These are phyloP conservation scores for Kradibia gibbosae DNA, from an alignment of 1,140 invertebrate species.

Conservation along the genomic window DNA sequence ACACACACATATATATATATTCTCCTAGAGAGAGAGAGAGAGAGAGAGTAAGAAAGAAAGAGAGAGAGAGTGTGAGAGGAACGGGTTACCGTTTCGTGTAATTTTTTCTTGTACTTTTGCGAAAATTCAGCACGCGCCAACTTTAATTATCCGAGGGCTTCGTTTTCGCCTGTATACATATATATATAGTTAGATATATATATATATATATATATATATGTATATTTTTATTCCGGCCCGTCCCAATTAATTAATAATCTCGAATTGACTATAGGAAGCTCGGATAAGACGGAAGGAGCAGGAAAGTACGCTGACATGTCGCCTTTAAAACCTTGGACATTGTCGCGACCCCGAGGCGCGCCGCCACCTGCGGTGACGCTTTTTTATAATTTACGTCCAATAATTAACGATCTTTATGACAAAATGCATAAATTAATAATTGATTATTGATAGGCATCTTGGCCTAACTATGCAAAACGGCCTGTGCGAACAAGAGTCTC, in stretches of 20 bases:
- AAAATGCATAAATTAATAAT: conserved; percentile 4
- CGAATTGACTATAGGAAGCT: not conserved
- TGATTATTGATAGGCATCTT: not conserved
- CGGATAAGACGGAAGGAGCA: not conserved
- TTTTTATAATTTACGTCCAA: not conserved
- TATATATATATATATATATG: too few relatives aligned
- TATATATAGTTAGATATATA: too few relatives aligned
- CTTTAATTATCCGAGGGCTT: conserved; percentile 4
- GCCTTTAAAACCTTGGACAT: not conserved
- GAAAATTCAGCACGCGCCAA: not conserved
- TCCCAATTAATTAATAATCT: not conserved
- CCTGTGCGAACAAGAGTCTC: too few relatives aligned
- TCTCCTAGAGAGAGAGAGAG: too few relatives aligned
- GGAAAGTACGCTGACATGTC: not conserved
- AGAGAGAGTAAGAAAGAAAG: not conserved
- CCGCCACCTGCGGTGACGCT: not conserved
- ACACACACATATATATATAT: too few relatives aligned
- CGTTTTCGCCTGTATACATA: conserved; percentile 1
- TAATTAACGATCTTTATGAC: not conserved
- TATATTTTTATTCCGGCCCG: not conserved
- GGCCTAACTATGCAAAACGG: not conserved
- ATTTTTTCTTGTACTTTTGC: not conserved
- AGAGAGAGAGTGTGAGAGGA: not conserved
- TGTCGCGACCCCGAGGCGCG: not conserved
- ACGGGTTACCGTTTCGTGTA: too few relatives aligned